Base-by-base conservation (phyloP, 2,888 invertebrate genomes). In the Metalampra italica region DNA sequence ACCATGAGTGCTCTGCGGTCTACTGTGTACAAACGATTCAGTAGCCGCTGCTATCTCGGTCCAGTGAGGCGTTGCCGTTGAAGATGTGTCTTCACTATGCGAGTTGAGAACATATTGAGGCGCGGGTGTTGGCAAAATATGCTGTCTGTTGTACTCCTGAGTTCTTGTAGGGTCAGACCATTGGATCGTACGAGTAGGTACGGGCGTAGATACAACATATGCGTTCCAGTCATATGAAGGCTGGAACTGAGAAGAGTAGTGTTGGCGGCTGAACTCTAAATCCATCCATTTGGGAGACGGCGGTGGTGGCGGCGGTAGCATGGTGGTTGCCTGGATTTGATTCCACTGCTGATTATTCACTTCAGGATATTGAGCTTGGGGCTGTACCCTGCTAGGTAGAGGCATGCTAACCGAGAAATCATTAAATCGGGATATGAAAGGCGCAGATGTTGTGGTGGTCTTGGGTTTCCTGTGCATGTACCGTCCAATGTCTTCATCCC, bases 401-500 rank as follows among this genome's bases (percentile, higher is more conserved):
- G 36, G 36, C 36, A 36, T 11, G 11, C 32, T 32, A 8, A 32
- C 14, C 41, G 14, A 9, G 49, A 38, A 39, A 45, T 36, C 14
- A 46, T 30, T 7, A 12, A 12, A 37, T 43, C 32, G 29, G 34
- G 52, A 29, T 40, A 45, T 9, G 34, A 47, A 29, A 11, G 44
- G 36, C 22, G 47, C 29, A n/a, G 45, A 53, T 22, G 54, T 56
- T 13, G 57, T 47, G 13, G 66, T 56, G 29, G 54, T 53, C 14
- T 59, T 57, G 5, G 58, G 56, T 47, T 52, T 59, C 45, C 54
- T 61, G 52, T 64, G 53, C 59, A 72, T 61, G 46, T 78, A 78
- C 29, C 61, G 63, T 39, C 66, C 65, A 11, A 75, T 52, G 47
- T 69, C 64, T 55, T 77, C 77, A 39, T 74, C 68, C 56, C 71